Base-by-base conservation (phyloP, 2,113 vertebrate species). In the Romanogobio albipinnatus region DNA sequence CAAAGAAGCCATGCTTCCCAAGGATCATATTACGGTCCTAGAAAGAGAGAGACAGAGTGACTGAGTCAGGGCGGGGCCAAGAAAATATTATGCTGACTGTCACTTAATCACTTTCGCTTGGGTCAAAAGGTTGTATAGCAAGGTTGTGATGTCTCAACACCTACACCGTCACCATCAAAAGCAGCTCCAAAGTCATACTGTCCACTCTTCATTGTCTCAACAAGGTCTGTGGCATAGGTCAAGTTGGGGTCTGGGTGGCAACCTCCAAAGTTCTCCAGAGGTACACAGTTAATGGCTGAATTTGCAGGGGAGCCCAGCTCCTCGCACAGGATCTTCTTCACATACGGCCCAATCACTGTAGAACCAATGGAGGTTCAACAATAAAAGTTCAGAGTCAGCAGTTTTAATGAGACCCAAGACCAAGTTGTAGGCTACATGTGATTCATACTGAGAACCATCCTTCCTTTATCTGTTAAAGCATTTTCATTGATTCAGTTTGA, bases 1-100 rank as follows among this genome's bases (percentile, higher is more conserved):
- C 96, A 0, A 99, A 99, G 92, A 99, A 97, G n/a, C 97, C 96
- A 0, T 96, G 95, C 86, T 96, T 97, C 84, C 98, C 98, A 2
- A 99, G 94, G 89, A 99, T 97, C 97, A 99, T 97, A 93, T 97
- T 98, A 4, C 97, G 94, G 86, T 99, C 98, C 98, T 99, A 90
- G 36, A 75, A 81, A 87, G 84, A 71, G 33, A 84, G 53, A 29
- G 9, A 49, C 11, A 83, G 36, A 74, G 61, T 17, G 43, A 58
- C 17, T 11, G 61, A 47, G 78, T 75, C n/a, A 78, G 76, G 15
- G 9, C 1, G 15, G 29, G 45, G 8, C 61, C 76, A 5, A 24
- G 26, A 81, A 53, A 56, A 47, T 49, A 9, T 29, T n/a, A 49
- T 4, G 8, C 11, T 22, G 36, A 79, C 8, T 61, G 66, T 79